Evolutionary conservation across 2,888 invertebrate species (phyloP).

Genomic region (Nebria salina): DNA sequence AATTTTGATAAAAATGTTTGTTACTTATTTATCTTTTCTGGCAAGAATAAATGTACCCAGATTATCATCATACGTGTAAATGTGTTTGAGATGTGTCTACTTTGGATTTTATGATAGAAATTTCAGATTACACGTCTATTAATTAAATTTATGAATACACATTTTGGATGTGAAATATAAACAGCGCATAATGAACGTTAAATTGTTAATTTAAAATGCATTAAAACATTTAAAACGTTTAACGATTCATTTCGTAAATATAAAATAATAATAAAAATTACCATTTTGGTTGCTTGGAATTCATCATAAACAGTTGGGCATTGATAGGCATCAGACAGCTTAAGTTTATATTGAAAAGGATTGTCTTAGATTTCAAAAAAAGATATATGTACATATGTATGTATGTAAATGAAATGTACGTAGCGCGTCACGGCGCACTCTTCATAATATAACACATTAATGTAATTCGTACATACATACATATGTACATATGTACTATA

Average conservation of each 20-base stretch:
- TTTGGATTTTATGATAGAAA: too few species aligned
- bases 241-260: neutral
- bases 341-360: conserved; percentile 20
- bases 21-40: too few species aligned
- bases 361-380: conserved; percentile 21
- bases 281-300: neutral
- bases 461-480: neutral
- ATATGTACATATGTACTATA: too few species aligned
- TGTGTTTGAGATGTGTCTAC: too few species aligned
- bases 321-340: neutral
- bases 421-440: neutral
- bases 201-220: neutral
- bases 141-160: neutral
- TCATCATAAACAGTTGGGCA: conserved; percentile 4
- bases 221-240: conserved; percentile 3
- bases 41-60: too few species aligned
- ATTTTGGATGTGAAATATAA: conserved; percentile 5
- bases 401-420: conserved; percentile 29
- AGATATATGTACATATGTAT: conserved; percentile 23
- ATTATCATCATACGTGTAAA: too few species aligned
- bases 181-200: neutral
- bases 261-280: neutral
- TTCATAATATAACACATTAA: conserved; percentile 21
- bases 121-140: neutral
- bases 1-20: too few species aligned